Percentiles rank a stretch among this genome's conserved stretches.
These are phyloP conservation scores for Caenorhabditis briggsae DNA, from an alignment of 1,140 invertebrate species.

Conservation along the genomic window DNA sequence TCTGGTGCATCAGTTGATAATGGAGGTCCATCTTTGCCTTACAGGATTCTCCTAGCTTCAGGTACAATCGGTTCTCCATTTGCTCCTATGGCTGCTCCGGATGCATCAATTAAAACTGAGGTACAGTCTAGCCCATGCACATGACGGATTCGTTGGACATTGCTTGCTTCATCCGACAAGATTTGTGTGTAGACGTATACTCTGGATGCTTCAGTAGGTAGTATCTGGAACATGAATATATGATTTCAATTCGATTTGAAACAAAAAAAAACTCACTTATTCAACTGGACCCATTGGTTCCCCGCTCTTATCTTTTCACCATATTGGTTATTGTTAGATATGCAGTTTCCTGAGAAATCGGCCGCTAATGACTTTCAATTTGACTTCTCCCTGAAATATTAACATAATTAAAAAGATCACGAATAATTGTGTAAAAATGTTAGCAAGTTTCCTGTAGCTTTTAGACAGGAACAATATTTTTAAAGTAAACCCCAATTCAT, in stretches of 20 bases:
- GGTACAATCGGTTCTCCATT: slow-evolving; percentile 52
- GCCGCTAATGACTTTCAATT: slow-evolving; percentile 60
- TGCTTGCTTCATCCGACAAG: slow-evolving; percentile 51
- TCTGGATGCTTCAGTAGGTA: slow-evolving; percentile 72
- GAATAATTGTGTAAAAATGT: too few relatives aligned
- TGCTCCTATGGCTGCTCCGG: slow-evolving; percentile 47
- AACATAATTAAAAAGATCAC: too few relatives aligned
- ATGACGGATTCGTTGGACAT: slow-evolving; percentile 46
- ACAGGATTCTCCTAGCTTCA: slow-evolving; percentile 47
- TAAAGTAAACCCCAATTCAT: too few relatives aligned
- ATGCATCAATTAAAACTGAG: slow-evolving; percentile 52
- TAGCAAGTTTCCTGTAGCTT: too few relatives aligned
- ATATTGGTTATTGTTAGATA: background rate
- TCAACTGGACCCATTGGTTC: slow-evolving; percentile 67
- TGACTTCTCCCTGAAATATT: background rate
- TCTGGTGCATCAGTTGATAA: slow-evolving; percentile 57
- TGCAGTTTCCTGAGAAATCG: slow-evolving; percentile 53
- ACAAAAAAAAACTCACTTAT: background rate
- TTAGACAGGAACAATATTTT: too few relatives aligned
- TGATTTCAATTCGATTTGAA: too few relatives aligned
- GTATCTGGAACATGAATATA: background rate
- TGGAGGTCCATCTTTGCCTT: slow-evolving; percentile 38
- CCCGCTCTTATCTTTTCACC: slow-evolving; percentile 57
- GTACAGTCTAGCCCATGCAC: slow-evolving; percentile 32
- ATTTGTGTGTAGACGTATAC: slow-evolving; percentile 56